Evolutionary conservation across 1,140 invertebrate genomes (phyloP), one percentile per base, ranked within the genome.

Genomic region (Ladona fulva): DNA sequence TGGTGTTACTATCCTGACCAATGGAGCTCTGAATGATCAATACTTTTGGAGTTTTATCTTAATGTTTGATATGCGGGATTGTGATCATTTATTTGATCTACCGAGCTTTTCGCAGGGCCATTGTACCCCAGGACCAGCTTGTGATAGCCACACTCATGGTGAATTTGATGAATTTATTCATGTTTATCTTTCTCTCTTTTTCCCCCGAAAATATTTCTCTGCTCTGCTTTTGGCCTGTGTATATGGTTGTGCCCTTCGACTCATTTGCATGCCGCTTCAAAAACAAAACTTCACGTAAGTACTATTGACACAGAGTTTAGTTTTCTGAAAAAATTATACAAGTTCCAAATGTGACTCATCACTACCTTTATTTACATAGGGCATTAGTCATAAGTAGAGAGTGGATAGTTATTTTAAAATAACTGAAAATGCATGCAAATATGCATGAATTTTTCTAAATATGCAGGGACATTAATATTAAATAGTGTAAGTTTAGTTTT

Each of bases 281-380:
- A 89, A 87, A 91, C 86, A 91, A 91, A 83, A 90, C 88, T 78
- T 88, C 92, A 87, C 91, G 94, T 90, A 95, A 95, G 91, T 91
- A 90, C 89, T 66, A 66, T 66, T 66, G 52, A 66, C 52, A 66
- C 52, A 66, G 52, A 66, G 52, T 66, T 66, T 66, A 66, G 52
- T 66, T 66, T 66, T 66, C 52, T 66, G 52, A 66, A 66, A 66
- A 66, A 66, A 66, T 66, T 66, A 66, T 66, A 66, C 52, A 66
- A 66, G 52, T 66, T 66, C 52, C 52, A 66, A 66, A 66, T 66
- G 52, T 66, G 52, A 66, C 14, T 66, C 52, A 66, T 66, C 52
- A 66, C 52, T 66, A 66, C n/a, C n/a, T 66, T 66, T 66, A 66
- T 66, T 66, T 66, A 66, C 29, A 66, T 66, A 66, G 52, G 52